Base-by-base conservation (phyloP, 2,113 vertebrate species). In the Stegostoma tigrinum region DNA sequence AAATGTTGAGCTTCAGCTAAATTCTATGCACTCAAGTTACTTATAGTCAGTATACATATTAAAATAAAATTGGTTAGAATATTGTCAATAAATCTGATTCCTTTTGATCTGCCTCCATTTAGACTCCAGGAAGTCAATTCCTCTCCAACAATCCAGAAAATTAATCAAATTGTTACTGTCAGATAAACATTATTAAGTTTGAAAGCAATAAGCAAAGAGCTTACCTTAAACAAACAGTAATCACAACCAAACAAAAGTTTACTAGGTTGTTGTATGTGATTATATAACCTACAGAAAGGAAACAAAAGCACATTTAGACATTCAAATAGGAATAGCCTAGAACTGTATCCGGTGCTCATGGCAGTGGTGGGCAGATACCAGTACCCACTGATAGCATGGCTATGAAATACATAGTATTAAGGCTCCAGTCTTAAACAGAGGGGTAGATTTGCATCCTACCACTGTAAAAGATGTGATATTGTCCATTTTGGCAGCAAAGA, bases 171-270 rank as follows among this genome's bases (percentile, higher is more conserved):
- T 34, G 34, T 75, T 38, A 17, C n/a, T 83, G 78, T 17, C 5
- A 15, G 4, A 21, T 83, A 83, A 42, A 42, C 19, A 45, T 45
- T 48, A 48, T 48, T 48, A 48, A 48, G 48, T 48, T 48, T 48
- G 48, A 48, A 48, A 48, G 48, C 48, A 48, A 48, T 48, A 48
- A 48, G 48, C 48, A 83, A 83, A 45, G 3, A 38, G 30, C 96
- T 96, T 97, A 98, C 98, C 98, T 98, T 98, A 97, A 98, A 98
- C 97, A 98, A 98, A 96, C 97, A 97, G 96, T 98, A 98, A 97
- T 98, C 98, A 30, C 98, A 98, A 90, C 98, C 98, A 96, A 96
- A 97, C 85, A 97, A 97, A 61, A 98, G 97, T 96, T 98, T 98
- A 96, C 98, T 98, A 70, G 98, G 98, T 96, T 98, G 97, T 96